phyloP scores from a whole-genome alignment of 2,888 invertebrate species.

The Sminthurides aquaticus region DNA sequence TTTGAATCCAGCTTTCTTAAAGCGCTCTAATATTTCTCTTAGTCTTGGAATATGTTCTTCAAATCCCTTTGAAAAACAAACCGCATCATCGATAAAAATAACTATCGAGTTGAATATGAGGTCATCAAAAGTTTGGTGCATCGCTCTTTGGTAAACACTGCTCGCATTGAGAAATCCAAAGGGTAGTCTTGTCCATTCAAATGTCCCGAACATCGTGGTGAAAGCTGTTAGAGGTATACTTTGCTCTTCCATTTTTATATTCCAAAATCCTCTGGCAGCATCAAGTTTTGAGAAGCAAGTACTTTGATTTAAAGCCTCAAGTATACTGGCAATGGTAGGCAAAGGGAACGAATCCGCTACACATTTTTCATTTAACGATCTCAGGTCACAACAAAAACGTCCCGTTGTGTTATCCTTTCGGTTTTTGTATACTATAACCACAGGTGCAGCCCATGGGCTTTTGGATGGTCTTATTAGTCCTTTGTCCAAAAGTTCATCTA shows the following conservation, averaged over 20 bases:
- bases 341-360: not conserved
- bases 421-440: not conserved
- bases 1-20: slow-evolving; percentile 1
- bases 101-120: not conserved
- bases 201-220: not conserved
- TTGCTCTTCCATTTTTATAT: slow-evolving; percentile 5
- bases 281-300: slow-evolving; percentile 2
- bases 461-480: not conserved
- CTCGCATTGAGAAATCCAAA: slow-evolving; percentile 10
- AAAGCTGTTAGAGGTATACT: slow-evolving; percentile 6
- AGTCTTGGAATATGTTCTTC: not conserved
- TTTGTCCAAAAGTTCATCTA: not conserved
- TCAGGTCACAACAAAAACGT: not conserved
- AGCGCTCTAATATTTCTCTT: not conserved
- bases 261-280: slow-evolving; percentile 5
- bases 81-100: slow-evolving; percentile 3
- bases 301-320: not conserved
- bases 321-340: not conserved
- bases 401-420: slow-evolving; percentile 1
- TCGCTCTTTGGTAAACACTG: slow-evolving; percentile 7
- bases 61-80: not conserved
- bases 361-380: not conserved
- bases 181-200: not conserved
- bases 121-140: not conserved
- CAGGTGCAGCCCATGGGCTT: slow-evolving; percentile 8